Percentiles rank a stretch among this genome's conserved stretches.
Evolutionary conservation across 53 echinoderm and acorn worm genomes (phyloP).

Genomic region (Henricia sp.): DNA sequence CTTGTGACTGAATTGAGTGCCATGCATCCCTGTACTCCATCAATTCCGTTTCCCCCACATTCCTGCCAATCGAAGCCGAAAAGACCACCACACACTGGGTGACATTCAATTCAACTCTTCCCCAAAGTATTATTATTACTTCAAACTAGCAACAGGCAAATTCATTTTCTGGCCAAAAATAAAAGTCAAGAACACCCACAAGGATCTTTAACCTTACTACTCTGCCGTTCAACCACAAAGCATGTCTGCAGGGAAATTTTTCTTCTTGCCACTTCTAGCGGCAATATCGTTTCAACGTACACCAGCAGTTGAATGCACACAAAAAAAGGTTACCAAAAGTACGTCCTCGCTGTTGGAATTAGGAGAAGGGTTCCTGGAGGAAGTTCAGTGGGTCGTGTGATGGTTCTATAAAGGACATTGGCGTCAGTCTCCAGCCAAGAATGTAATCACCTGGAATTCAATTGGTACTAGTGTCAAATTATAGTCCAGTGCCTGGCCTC

Average conservation of each 20-base stretch:
- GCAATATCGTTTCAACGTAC: not conserved
- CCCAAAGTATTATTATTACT: not conserved
- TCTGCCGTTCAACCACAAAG: conserved; percentile 35
- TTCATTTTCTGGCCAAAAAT: not conserved
- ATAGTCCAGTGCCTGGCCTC: not conserved
- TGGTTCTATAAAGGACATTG: conserved; percentile 29
- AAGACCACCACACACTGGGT: no score
- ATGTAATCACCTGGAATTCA: conserved; percentile 51
- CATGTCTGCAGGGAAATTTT: conserved; percentile 42
- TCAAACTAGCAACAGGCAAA: no score
- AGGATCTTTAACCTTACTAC: conserved; percentile 22
- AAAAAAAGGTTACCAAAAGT: conserved; percentile 11
- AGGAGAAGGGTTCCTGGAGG: no score
- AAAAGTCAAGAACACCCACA: conserved; percentile 21
- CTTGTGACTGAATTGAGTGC: no score
- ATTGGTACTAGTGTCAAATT: not conserved
- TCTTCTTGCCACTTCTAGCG: not conserved
- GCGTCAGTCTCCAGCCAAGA: conserved; percentile 52
- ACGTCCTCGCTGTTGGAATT: not conserved
- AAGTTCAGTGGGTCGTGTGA: conserved; percentile 30
- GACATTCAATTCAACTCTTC: not conserved
- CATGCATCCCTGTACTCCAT: no score
- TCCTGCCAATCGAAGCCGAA: no score
- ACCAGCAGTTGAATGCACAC: conserved; percentile 52
- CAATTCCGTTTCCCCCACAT: no score